A percentile compares a stretch with the other conserved stretches of the same genome.
Conservation (phyloP, 1,140 invertebrate genomes). For the Capitella teleta region DNA sequence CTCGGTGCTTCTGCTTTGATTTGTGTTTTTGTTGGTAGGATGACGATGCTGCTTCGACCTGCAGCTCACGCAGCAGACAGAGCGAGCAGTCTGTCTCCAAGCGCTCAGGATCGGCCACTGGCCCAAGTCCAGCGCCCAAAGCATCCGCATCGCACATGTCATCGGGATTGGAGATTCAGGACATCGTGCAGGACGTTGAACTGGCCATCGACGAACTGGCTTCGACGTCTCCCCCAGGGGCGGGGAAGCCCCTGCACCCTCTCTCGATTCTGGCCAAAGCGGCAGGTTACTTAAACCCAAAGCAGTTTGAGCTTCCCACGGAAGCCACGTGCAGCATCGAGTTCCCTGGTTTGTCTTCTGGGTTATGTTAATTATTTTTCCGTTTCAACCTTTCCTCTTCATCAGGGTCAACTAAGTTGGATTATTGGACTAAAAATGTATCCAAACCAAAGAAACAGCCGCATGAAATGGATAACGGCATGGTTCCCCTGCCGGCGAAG, state of each 20-base stretch:
- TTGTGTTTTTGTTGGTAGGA: slow-evolving; percentile 10
- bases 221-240: no score
- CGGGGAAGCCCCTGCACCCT: slow-evolving; percentile 20
- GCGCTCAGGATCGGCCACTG: neutral
- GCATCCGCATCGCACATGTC: no score
- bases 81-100: neutral
- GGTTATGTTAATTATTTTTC: no score
- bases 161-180: no score
- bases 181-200: neutral
- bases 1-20: neutral
- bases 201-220: neutral
- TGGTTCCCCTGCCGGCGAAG: slow-evolving; percentile 69
- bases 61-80: slow-evolving; percentile 9
- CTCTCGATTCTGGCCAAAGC: slow-evolving; percentile 66
- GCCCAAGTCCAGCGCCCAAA: no score
- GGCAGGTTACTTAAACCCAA: slow-evolving; percentile 70
- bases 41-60: slow-evolving; percentile 12
- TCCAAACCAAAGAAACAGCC: slow-evolving; percentile 40
- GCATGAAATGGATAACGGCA: slow-evolving; percentile 60
- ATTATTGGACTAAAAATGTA: neutral
- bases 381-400: no score
- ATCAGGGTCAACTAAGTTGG: neutral
- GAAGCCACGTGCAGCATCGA: slow-evolving; percentile 63
- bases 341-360: slow-evolving; percentile 60
- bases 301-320: slow-evolving; percentile 72